phyloP scores from a whole-genome alignment of 2,113 vertebrate genomes.

The Periophthalmodon schlosseri region DNA sequence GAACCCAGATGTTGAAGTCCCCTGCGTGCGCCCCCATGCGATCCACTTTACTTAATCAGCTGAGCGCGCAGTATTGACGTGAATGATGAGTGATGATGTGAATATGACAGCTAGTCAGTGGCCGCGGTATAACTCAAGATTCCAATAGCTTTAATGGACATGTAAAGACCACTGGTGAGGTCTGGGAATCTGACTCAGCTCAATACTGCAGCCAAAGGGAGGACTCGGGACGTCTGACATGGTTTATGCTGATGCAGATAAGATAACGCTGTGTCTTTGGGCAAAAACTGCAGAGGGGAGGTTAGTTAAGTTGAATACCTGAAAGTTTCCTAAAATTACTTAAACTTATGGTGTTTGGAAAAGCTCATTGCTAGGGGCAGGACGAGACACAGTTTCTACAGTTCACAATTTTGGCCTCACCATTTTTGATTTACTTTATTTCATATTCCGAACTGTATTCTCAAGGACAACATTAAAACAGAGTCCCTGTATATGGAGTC shows the following conservation, averaged over 20 bases:
- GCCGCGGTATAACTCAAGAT: constrained; percentile 50
- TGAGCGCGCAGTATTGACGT: constrained; percentile 49
- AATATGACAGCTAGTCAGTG: constrained; percentile 69
- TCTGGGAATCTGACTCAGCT: constrained; percentile 63
- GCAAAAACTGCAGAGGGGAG: constrained; percentile 7
- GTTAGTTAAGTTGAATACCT: constrained; percentile 15
- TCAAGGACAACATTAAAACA: no score
- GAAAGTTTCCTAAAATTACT: background rate
- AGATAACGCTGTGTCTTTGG: background rate
- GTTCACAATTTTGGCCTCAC: no score
- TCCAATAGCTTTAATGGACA: constrained; percentile 69
- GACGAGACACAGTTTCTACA: no score
- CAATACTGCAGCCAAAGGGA: constrained; percentile 2
- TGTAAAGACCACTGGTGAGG: constrained; percentile 56
- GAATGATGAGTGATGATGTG: constrained; percentile 60
- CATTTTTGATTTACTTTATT: no score
- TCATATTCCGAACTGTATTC: no score
- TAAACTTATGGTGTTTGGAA: background rate
- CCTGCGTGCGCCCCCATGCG: background rate
- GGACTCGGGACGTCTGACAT: constrained; percentile 11
- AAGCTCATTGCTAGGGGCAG: no score
- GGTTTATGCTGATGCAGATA: constrained; percentile 17
- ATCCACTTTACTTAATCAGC: constrained; percentile 67
- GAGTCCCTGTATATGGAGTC: no score
- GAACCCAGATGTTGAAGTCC: background rate